Evolutionary conservation across 1,140 invertebrate species (phyloP), one percentile per base, ranked within the genome.

Genomic region (Drosophila leontia): DNA sequence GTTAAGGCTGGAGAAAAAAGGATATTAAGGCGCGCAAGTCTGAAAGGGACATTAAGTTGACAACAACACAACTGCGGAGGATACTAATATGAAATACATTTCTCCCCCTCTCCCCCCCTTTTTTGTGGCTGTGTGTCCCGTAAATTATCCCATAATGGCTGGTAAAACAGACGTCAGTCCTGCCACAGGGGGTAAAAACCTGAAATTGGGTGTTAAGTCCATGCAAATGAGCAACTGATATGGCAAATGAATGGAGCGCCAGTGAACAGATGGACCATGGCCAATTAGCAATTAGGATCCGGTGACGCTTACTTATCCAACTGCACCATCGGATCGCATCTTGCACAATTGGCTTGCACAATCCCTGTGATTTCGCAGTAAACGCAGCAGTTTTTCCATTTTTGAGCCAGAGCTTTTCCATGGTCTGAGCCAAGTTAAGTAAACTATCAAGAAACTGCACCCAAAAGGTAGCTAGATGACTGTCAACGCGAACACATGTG

Each of bases 31-130:
- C 78, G 82, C 69, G 64, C 67, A 51, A 67, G 60, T 64, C 81
- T 84, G 81, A 61, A 80, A 84, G 83, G 82, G 82, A 88, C 84
- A 84, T 87, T 87, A 84, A 88, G 77, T 84, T 88, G 72, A 87
- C 80, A 84, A 82, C 80, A 76, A 65, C 64, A 72, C 64, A 65
- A 65, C 64, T 60, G 42, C 75, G 82, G 59, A 59, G 75, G 42
- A 57, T 48, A 83, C 82, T 85, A 85, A 85, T 85, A 85, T 85
- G 79, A 82, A 85, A 77, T 86, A 77, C 65, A 87, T 87, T 76
- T 82, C 53, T 44, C 42, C 23, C 12, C 37, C 48, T 2, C 26
- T 8, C 4, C 3, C 50, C 19, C 34, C 44, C 19, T 19, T 0
- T 3, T 19, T 9, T 53, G 39, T 26, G 71, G 41, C 35, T 50